Evolutionary conservation across 2,888 invertebrate genomes (phyloP).

Genomic region (Metacarcinus magister): DNA sequence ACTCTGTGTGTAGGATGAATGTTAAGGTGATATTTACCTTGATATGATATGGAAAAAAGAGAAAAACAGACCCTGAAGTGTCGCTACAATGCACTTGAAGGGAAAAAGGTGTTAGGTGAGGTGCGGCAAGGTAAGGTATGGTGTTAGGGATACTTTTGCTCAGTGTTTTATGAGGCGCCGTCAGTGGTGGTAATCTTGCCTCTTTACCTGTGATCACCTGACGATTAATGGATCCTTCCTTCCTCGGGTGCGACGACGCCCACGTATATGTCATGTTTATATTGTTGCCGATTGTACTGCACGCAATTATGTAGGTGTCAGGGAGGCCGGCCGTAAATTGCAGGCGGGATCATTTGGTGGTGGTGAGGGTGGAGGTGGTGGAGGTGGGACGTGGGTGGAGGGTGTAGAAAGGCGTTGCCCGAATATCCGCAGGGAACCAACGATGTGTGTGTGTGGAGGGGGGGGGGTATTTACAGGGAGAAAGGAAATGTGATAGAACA

Average conservation of each 20-base stretch:
- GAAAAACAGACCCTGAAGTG: no score
- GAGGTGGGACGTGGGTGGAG: not conserved
- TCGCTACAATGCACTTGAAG: no score
- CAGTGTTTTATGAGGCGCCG: not conserved
- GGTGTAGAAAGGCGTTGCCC: not conserved
- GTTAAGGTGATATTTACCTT: not conserved
- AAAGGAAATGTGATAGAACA: no score
- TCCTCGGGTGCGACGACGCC: not conserved
- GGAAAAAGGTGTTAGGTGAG: no score
- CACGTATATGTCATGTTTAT: conserved; percentile 20
- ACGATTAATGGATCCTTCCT: conserved; percentile 30
- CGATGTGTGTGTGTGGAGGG: not conserved
- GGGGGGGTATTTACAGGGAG: not conserved
- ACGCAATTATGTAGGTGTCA: conserved; percentile 21
- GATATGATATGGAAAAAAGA: no score
- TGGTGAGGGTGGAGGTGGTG: not conserved
- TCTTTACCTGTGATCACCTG: conserved; percentile 11
- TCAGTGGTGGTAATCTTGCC: not conserved
- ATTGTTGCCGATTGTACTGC: not conserved
- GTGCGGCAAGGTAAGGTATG: no score
- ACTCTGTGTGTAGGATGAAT: not conserved
- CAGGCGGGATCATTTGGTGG: not conserved
- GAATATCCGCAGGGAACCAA: not conserved
- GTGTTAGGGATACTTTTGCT: no score
- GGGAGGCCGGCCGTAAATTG: conserved; percentile 14